Evolutionary conservation across 2,888 invertebrate genomes (phyloP), one percentile per base, ranked within the genome.

Genomic region (Nomada ferruginata): DNA sequence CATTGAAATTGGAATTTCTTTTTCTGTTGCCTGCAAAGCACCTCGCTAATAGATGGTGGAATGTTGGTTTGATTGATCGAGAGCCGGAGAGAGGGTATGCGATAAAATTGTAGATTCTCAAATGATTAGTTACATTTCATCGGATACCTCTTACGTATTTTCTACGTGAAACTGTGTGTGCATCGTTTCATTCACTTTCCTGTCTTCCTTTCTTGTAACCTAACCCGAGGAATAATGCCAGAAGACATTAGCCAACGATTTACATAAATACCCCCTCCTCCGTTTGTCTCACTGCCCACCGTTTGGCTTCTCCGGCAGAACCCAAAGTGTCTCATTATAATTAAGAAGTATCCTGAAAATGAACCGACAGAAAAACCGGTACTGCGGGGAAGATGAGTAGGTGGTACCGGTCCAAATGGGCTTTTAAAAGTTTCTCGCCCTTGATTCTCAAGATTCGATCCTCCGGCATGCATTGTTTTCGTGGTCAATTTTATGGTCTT

Each of bases 171-270:
- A 20, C n/a, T 66, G 11, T 26, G 55, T 59, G 53, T 52, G 15
- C 55, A 11, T 42, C 50, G 53, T 50, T 50, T 59, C 36, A 65
- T 70, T 47, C 47, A 15, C 23, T 68, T 42, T 44, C 44, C 68
- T 20, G 55, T 57, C 55, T 60, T 44, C 74, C 73, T 59, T 68
- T 60, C 76, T 59, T 53, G 72, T 61, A 68, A 61, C 47, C 59
- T 74, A 83, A 85, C 84, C 71, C 81, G 78, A 84, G 89, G 91
- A 91, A 92, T 93, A 93, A 93, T 92, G 92, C 90, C 91, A 89
- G 88, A 92, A 92, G 93, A 92, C 93, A 93, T 93, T 93, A 93
- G 92, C 92, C 87, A 79, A 86, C 91, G 90, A 92, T 93, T 93
- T 92, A 90, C 93, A 93, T 92, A 93, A 93, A 91, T 90, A 57